These are phyloP conservation scores for Drosophila hawaiiensis DNA, from an alignment of 2,888 invertebrate species.

Conservation along the genomic window DNA sequence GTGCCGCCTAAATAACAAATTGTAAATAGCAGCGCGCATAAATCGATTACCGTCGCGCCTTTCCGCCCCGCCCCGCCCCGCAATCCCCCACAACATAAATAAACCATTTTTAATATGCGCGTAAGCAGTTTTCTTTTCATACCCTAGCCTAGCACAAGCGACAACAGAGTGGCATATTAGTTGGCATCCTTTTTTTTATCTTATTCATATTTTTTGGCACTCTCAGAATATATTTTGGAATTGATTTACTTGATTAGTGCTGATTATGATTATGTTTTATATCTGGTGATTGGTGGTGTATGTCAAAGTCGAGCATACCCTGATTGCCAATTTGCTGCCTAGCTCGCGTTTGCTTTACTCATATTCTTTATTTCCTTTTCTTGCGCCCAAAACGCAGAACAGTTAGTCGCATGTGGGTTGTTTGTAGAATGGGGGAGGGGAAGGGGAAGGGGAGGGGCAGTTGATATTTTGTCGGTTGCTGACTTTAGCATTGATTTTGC, in stretches of 20 bases:
- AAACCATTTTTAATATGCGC: conserved; percentile 78
- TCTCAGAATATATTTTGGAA: background rate
- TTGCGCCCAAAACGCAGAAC: conserved; percentile 16
- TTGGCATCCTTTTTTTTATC: background rate
- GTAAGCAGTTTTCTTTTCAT: conserved; percentile 53
- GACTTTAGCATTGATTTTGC: conserved; percentile 58
- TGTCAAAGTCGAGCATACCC: background rate
- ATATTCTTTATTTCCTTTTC: conserved; percentile 44
- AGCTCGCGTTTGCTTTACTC: conserved; percentile 29
- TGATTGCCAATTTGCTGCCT: background rate
- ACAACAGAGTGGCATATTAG: background rate
- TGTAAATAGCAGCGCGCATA: conserved; percentile 74
- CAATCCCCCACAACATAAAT: conserved; percentile 56
- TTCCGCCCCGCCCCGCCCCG: no score
- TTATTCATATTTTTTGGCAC: background rate
- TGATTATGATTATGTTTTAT: background rate
- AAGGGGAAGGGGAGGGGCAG: background rate
- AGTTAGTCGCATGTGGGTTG: conserved; percentile 3
- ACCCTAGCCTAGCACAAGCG: conserved; percentile 12
- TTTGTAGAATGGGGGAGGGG: background rate
- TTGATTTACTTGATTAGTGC: background rate
- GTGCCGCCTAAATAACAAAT: conserved; percentile 68
- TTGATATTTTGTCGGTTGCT: conserved; percentile 3
- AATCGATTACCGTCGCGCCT: conserved; percentile 67
- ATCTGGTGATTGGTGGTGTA: background rate